Base-by-base conservation (phyloP, 2,797 vertebrate species). In the Danio kyathit region DNA sequence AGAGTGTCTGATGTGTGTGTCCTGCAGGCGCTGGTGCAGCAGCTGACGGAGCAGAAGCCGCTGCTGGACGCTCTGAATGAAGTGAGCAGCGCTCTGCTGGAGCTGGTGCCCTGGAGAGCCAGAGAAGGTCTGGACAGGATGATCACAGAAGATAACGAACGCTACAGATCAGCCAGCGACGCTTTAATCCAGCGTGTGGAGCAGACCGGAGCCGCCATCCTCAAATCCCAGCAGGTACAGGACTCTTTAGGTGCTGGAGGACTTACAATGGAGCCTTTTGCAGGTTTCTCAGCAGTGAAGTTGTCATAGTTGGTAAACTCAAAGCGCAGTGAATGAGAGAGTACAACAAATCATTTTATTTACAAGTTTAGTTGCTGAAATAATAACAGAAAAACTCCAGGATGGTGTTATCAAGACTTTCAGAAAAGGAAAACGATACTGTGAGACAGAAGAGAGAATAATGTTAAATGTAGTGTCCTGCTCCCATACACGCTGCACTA, bases 81-180 rank as follows among this genome's bases (percentile, higher is more conserved):
- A 85, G 91, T 96, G 73, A 96, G 96, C 90, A 89, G 92, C 48
- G 95, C 96, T 44, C 95, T 99, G 51, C 89, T 98, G 89, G 97
- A 99, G 81, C 92, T 99, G 82, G 97, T 99, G 59, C 98, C 98
- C 0, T 99, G 98, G 98, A 94, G 97, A 84, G 95, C 96, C 0
- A 93, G 97, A 64, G 98, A 97, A 89, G 94, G 95, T 3, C 95
- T 99, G 14, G 97, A 99, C 91, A 96, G 95, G 85, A 91, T 96
- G 89, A 94, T 99, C 82, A 95, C 93, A 0, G 96, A 98, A 65
- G 95, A 96, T 91, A 99, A 97, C 0, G 94, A 98, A 5, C 95
- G 97, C 7, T 99, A 96, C 91, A 93, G 88, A 88, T 86, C 92
- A 49, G 93, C 96, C 85, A 95, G 83, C 0, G 94, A 98, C 86